Percentiles rank a stretch among this genome's conserved stretches.
phyloP scores from a whole-genome alignment of 1,140 invertebrate genomes.

The Neomicropteryx cornuta region DNA sequence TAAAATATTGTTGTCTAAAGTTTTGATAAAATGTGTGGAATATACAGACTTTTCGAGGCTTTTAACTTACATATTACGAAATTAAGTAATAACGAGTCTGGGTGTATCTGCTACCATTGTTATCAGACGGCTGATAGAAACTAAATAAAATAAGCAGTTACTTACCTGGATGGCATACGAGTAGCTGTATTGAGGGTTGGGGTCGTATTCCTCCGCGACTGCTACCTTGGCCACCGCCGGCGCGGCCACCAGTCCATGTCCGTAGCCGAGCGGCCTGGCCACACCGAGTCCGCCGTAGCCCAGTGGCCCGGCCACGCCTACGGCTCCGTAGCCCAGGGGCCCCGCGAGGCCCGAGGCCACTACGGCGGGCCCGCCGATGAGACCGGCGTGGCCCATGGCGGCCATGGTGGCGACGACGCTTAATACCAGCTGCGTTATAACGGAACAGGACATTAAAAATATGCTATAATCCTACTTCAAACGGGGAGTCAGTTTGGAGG shows the following conservation, averaged over 20 bases:
- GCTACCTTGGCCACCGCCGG: slow-evolving; percentile 33
- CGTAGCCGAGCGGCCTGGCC: not conserved
- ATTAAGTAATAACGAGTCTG: too few species aligned
- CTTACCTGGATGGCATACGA: slow-evolving; percentile 44
- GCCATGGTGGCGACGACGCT: slow-evolving; percentile 6
- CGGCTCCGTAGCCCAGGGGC: slow-evolving; percentile 4
- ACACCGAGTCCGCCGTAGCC: slow-evolving; percentile 4
- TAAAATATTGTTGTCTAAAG: too few species aligned
- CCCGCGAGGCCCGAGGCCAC: slow-evolving; percentile 1
- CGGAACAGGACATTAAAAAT: too few species aligned
- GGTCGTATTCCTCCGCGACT: slow-evolving; percentile 38
- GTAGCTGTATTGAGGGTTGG: too few species aligned
- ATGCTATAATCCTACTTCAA: too few species aligned
- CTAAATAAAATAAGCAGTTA: too few species aligned
- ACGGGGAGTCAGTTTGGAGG: too few species aligned
- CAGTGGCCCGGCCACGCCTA: slow-evolving; percentile 4
- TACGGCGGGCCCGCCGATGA: slow-evolving; percentile 9
- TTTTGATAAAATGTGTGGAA: too few species aligned
- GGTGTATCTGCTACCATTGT: too few species aligned
- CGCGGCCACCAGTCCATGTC: slow-evolving; percentile 12
- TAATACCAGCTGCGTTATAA: slow-evolving; percentile 10
- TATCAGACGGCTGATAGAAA: too few species aligned
- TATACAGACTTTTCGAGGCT: too few species aligned
- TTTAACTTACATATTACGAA: too few species aligned
- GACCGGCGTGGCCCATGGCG: slow-evolving; percentile 3